phyloP scores from a whole-genome alignment of 92 coral and sea anemone species.

The Pocillopora meandrina region DNA sequence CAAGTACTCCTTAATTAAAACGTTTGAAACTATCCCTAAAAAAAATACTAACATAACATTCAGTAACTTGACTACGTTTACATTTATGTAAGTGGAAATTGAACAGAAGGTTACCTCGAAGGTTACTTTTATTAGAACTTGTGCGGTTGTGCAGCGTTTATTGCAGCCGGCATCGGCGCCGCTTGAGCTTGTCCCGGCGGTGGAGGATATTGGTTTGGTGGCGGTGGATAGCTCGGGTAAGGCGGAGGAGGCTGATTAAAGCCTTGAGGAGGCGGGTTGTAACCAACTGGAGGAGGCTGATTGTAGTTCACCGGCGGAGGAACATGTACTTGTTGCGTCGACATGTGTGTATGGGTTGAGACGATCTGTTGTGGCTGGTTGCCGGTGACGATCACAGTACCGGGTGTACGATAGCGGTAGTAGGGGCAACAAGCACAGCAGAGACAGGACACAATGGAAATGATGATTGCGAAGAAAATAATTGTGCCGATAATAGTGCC shows the following conservation, averaged over 20 bases:
- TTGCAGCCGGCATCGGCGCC: neutral
- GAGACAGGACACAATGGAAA: constrained; percentile 20
- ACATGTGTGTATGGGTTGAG: neutral
- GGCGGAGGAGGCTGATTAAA: too few species aligned
- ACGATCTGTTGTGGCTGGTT: neutral
- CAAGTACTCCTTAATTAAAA: too few species aligned
- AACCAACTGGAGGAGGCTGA: neutral
- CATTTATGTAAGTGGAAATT: too few species aligned
- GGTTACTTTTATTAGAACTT: neutral
- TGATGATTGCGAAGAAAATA: constrained; percentile 7
- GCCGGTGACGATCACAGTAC: constrained; percentile 6
- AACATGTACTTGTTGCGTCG: neutral
- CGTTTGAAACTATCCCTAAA: too few species aligned
- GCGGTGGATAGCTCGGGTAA: neutral
- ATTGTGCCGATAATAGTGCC: constrained; percentile 5
- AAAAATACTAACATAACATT: too few species aligned
- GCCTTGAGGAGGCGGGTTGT: neutral
- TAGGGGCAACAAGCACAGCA: too few species aligned
- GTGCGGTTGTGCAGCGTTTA: neutral
- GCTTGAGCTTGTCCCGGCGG: neutral
- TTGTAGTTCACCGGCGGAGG: neutral
- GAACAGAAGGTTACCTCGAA: neutral
- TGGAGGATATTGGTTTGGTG: neutral
- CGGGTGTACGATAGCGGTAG: neutral
- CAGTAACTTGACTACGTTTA: too few species aligned